Evolutionary conservation across 2,113 vertebrate species (phyloP).

Genomic region (Progne subis): DNA sequence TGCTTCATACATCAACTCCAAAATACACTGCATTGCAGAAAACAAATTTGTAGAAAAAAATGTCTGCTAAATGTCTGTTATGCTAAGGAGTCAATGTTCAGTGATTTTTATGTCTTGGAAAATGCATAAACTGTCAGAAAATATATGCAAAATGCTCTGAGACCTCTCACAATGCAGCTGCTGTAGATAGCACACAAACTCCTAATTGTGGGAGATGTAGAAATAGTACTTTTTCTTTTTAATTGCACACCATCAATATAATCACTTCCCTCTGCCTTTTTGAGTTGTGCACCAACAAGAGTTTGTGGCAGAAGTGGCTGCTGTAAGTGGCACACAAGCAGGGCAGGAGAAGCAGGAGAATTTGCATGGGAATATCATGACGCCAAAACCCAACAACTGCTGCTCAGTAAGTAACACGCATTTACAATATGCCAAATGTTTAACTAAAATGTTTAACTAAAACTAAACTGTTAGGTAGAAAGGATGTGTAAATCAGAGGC

Average conservation of each 20-base stretch:
- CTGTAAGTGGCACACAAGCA: not conserved
- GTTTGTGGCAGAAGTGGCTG: not conserved
- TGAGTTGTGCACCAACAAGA: not conserved
- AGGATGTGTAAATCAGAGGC: not conserved
- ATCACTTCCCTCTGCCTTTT: not conserved
- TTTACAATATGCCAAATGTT: not conserved
- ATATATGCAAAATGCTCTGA: constrained; percentile 13
- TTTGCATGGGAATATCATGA: accelerated
- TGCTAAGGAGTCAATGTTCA: constrained; percentile 26
- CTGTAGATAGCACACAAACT: not conserved
- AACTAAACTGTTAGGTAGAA: not conserved
- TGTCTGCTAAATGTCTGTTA: constrained; percentile 47
- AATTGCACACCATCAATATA: not conserved
- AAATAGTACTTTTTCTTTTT: not conserved
- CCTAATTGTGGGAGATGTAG: not conserved
- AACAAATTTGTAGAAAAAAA: not conserved
- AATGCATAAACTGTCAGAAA: constrained; percentile 41
- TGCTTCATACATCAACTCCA: not conserved
- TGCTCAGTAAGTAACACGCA: not conserved
- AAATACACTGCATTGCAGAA: constrained; percentile 44
- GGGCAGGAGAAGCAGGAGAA: not conserved
- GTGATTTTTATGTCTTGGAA: constrained; percentile 8
- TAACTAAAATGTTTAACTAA: not conserved
- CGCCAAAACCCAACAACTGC: not conserved
- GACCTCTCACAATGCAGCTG: not conserved